Evolutionary conservation across 2,797 vertebrate genomes (phyloP).

Genomic region (Glyptemys insculpta): DNA sequence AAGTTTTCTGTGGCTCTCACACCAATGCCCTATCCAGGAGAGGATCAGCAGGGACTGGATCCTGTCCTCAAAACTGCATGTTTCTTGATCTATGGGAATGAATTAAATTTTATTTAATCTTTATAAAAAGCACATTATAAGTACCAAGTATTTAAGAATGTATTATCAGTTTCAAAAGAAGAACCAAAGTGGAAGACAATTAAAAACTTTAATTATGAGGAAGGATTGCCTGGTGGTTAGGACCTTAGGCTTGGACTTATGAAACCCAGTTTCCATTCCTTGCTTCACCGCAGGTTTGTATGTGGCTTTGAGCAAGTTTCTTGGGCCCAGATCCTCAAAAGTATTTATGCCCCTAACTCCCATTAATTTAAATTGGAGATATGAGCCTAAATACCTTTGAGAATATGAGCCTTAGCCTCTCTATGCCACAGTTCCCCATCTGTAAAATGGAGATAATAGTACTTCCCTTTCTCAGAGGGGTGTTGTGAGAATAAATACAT

Average conservation of each 20-base stretch:
- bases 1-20: accelerated
- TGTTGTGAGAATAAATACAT: background rate
- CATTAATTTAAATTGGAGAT: background rate
- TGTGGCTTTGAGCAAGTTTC: background rate
- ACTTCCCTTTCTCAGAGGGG: background rate
- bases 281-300: accelerated
- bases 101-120: background rate
- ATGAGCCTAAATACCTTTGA: background rate
- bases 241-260: background rate
- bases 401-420: background rate
- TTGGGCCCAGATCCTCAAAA: background rate
- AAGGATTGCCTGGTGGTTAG: background rate
- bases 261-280: background rate
- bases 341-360: background rate
- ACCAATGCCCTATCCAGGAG: accelerated
- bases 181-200: background rate
- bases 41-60: background rate
- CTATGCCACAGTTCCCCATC: background rate
- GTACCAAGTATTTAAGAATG: background rate
- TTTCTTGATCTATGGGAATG: background rate
- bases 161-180: background rate
- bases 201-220: background rate
- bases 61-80: accelerated
- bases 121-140: background rate
- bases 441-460: background rate